phyloP scores from a whole-genome alignment of 2,888 invertebrate species.

The Pachydiplax longipennis region DNA sequence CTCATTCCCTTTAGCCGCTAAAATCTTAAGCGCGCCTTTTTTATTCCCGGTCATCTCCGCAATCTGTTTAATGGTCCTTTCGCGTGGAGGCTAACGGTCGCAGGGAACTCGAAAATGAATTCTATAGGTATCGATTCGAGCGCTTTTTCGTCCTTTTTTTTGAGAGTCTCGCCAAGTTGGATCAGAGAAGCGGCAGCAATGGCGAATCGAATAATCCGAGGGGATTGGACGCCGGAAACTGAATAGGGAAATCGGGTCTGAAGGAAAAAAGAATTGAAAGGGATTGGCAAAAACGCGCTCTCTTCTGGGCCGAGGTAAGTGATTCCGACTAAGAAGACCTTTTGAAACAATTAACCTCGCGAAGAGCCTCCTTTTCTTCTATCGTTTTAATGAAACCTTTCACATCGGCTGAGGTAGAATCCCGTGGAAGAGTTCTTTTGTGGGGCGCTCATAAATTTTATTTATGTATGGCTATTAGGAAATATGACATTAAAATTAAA shows the following conservation, averaged over 20 bases:
- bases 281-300: neutral
- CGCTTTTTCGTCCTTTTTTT: neutral
- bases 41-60: slow-evolving; percentile 18
- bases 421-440: no score
- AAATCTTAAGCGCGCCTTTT: slow-evolving; percentile 15
- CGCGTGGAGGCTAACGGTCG: neutral
- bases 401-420: neutral
- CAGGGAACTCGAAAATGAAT: slow-evolving; percentile 4
- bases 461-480: neutral
- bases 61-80: slow-evolving; percentile 30
- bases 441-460: neutral
- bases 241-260: neutral
- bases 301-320: neutral
- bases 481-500: no score
- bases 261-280: neutral
- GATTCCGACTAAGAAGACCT: neutral
- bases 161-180: neutral
- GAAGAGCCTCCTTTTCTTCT: neutral
- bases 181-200: neutral
- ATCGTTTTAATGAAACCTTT: neutral
- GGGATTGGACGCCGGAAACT: neutral
- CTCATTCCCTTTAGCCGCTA: neutral
- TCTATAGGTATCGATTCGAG: slow-evolving; percentile 14
- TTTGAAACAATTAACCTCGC: neutral
- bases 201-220: neutral